Evolutionary conservation across 2,888 invertebrate species (phyloP).

Genomic region (Masnerella sp.): DNA sequence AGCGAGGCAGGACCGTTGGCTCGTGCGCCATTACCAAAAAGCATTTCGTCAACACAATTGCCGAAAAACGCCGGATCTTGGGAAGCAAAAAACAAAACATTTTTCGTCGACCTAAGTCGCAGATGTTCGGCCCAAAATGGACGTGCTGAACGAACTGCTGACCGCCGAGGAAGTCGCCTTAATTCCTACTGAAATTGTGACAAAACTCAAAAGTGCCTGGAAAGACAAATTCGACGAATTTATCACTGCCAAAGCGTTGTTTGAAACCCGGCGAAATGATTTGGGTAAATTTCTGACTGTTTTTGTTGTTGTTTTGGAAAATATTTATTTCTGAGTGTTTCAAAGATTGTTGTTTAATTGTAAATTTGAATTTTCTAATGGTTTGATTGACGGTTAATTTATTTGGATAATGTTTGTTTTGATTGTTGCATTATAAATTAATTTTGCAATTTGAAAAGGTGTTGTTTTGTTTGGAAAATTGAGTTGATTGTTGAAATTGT

Average conservation of each 20-base stretch:
- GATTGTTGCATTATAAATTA: not conserved
- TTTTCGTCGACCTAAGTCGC: no score
- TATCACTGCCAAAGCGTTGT: slow-evolving; percentile 85
- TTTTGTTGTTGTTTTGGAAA: no score
- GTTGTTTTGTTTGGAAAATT: no score
- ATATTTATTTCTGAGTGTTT: no score
- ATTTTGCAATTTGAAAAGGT: no score
- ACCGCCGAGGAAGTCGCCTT: slow-evolving; percentile 80
- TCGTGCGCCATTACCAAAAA: slow-evolving; percentile 3
- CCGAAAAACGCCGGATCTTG: slow-evolving; percentile 10
- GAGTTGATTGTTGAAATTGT: no score
- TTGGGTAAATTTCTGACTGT: slow-evolving; percentile 80
- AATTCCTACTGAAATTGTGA: slow-evolving; percentile 79
- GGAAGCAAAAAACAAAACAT: no score
- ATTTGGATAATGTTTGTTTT: no score
- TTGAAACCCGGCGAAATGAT: slow-evolving; percentile 83
- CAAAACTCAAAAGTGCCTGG: slow-evolving; percentile 82
- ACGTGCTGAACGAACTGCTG: slow-evolving; percentile 75
- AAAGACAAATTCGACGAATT: slow-evolving; percentile 84
- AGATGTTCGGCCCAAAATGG: slow-evolving; percentile 35
- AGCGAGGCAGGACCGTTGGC: no score
- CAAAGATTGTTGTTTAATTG: not conserved
- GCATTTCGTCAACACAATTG: not conserved
- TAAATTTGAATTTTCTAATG: no score
- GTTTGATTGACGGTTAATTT: no score